These are phyloP conservation scores for Melanerpes formicivorus DNA, from an alignment of 2,113 vertebrate genomes.

Conservation along the genomic window DNA sequence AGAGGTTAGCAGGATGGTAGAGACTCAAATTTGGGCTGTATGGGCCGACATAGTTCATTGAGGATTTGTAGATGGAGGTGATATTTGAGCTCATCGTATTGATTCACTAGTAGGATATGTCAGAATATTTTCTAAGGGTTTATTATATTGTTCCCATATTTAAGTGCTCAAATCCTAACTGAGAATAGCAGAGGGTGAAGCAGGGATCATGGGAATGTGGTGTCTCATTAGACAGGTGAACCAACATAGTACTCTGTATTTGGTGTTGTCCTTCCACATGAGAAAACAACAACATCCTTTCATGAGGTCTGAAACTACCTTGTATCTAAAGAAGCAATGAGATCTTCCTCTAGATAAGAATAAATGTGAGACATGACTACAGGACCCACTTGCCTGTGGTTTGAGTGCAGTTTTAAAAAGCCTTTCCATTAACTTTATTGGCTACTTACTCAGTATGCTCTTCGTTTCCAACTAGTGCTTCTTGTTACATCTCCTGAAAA, in stretches of 20 bases:
- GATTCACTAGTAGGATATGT: not conserved
- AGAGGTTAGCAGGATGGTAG: not conserved
- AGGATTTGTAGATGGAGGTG: not conserved
- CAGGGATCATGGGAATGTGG: rapidly evolving
- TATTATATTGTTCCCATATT: not conserved
- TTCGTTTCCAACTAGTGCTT: not conserved
- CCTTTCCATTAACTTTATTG: not conserved
- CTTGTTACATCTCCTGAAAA: not conserved
- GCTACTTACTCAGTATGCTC: not conserved
- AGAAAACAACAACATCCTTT: not conserved
- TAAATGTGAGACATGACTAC: not conserved
- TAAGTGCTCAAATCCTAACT: not conserved
- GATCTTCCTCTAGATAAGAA: not conserved
- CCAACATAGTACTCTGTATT: not conserved
- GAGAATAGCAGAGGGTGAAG: not conserved
- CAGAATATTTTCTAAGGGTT: not conserved
- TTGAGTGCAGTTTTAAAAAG: not conserved
- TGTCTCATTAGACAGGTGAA: not conserved
- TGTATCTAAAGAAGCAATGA: not conserved
- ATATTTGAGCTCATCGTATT: not conserved
- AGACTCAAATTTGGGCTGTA: not conserved
- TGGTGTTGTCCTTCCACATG: not conserved
- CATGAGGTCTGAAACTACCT: not conserved
- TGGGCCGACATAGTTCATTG: not conserved
- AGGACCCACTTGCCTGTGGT: not conserved